Base-by-base conservation (phyloP, 2,888 invertebrate species). In the Caenorhabditis sp. region DNA sequence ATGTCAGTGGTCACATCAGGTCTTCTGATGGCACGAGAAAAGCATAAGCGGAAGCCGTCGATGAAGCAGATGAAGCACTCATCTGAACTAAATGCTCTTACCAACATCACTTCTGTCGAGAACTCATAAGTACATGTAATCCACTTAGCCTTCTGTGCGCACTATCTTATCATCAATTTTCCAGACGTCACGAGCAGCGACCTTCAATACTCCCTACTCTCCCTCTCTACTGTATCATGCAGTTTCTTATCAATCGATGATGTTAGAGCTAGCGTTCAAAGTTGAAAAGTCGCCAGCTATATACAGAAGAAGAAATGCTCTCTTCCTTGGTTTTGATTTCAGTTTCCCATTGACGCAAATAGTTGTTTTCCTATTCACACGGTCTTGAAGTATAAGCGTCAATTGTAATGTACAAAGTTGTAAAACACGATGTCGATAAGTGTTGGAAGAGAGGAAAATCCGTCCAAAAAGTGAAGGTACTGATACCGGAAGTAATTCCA, bases 61-160 rank as follows among this genome's bases (percentile, higher is more conserved):
- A 84, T 85, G 74, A 86, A 83, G 28, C 86, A 85, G 38, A 86
- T 86, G 86, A 76, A 80, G 26, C 85, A 86, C 49, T 80, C 79
- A 7, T 76, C 83, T 1, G 86, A 86, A 56, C 56, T 86, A n/a
- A 85, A 86, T 69, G 74, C 85, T 19, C 58, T 86, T 44, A 70
- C 56, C 51, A 77, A 84, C 59, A 85, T 85, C 38, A 86, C 74
- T 68, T 64, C 75, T 72, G 84, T 81, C 10, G 86, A 86, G 64
- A 83, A 79, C 47, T 80, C 80, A 54, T 84, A 75, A 77, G 72
- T 72, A 58, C 63, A 54, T 69, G 59, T 69, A 77, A 77, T 69
- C 61, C 70, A 68, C 69, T 68, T 68, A 54, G 59, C 77, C 61
- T 77, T 63, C 69, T 41, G 64, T 63, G 38, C 74, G 24, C n/a